A percentile compares a stretch with the other conserved stretches of the same genome.
Conservation (phyloP, 1,140 invertebrate genomes). For the Macrocentrus cingulum region DNA sequence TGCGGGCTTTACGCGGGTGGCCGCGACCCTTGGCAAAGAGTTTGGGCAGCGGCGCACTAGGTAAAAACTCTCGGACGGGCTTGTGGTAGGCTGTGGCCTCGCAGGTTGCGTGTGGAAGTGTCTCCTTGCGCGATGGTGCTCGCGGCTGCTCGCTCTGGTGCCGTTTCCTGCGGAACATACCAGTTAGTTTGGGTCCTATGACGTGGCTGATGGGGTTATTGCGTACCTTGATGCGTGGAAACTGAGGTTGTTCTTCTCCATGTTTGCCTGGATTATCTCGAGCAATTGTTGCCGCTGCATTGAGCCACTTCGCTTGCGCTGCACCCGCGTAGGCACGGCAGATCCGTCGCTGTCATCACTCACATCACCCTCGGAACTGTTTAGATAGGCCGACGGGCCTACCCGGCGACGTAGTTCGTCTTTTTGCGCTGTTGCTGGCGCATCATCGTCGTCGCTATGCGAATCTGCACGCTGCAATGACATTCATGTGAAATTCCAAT, state of each 20-base stretch:
- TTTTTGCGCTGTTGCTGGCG: conserved; percentile 45
- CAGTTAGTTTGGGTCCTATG: no score
- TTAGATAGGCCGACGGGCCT: conserved; percentile 52
- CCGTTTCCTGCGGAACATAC: conserved; percentile 46
- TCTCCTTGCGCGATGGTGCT: conserved; percentile 38
- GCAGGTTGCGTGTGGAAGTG: conserved; percentile 30
- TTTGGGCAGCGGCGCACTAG: conserved; percentile 40
- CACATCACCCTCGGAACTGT: conserved; percentile 55
- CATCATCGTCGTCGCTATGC: conserved; percentile 50
- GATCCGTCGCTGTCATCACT: conserved; percentile 58
- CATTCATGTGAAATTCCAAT: no score
- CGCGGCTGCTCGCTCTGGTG: conserved; percentile 48
- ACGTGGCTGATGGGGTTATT: conserved; percentile 17
- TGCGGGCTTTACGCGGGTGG: conserved; percentile 37
- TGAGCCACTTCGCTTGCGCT: conserved; percentile 64
- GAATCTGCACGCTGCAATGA: conserved; percentile 42
- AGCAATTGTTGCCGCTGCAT: conserved; percentile 79
- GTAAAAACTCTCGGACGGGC: conserved; percentile 44
- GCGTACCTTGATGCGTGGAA: conserved; percentile 78
- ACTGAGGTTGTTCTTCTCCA: conserved; percentile 87
- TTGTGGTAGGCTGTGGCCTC: conserved; percentile 41
- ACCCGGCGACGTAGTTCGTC: conserved; percentile 51
- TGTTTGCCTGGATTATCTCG: conserved; percentile 85
- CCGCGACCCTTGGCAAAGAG: conserved; percentile 38
- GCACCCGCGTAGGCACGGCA: conserved; percentile 47